Evolutionary conservation across 2,888 invertebrate species (phyloP), one percentile per base, ranked within the genome.

Genomic region (Pogonocherus hispidulus): DNA sequence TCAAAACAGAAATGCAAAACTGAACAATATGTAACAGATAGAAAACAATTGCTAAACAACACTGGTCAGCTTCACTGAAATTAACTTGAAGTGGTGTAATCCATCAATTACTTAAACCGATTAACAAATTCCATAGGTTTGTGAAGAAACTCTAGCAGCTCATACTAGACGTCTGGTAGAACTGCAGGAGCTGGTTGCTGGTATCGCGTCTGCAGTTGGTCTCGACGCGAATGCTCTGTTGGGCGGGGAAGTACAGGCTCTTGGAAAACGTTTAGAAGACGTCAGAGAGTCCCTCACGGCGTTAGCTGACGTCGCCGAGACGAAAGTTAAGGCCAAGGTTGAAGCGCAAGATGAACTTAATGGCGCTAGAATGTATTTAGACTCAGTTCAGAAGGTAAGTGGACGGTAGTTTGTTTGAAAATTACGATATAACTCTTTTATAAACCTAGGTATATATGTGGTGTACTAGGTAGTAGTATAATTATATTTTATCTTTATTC

Each of bases 161-260:
- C 91, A 94, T 76, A 91, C 92, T 69, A 90, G 91, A 20, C 88
- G 90, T 52, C 84, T 92, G 57, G 87, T 88, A 46, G 93, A 94
- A 80, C 87, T 95, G 20, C 91, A 91, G 2, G 90, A 91, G 14
- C 88, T 95, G 67, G 94, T 94, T 1, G 90, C 92, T 0, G 91
- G 92, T 75, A 94, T 95, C 63, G 93, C 94, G 0, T 89, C 91
- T 20, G 93, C 93, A 81, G 93, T 95, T 8, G 94, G 94, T 11
- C 83, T 92, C 73, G 91, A 91, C 80, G 89, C 89, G 9, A 91
- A 92, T 23, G 88, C 91, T 2, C 89, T 94, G 0, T 87, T 94
- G 67, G 92, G 92, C 71, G 91, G 91, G 22, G 94, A 95, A 84
- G 90, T 94, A 9, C 93, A 94, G 78, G 91, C 93, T 0, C 85